Evolutionary conservation across 2,797 vertebrate species (phyloP).

Genomic region (Pelochelys cantorii): DNA sequence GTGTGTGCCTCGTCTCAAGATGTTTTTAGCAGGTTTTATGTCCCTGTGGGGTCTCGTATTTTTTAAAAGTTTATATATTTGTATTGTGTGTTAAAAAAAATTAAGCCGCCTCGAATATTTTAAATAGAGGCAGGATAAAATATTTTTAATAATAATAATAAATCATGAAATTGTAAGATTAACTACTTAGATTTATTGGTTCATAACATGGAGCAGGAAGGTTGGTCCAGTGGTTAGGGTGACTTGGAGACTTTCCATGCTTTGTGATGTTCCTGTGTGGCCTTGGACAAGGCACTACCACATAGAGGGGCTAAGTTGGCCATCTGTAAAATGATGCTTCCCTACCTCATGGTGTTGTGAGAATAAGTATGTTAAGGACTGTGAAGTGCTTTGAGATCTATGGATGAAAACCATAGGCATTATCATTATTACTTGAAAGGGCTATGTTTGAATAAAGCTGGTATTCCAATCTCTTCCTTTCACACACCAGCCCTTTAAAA

Average conservation of each 20-base stretch:
- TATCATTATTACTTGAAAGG: constrained; percentile 22
- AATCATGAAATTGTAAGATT: no score
- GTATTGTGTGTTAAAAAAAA: no score
- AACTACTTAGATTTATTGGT: background rate
- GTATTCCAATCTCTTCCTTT: no score
- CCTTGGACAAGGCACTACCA: background rate
- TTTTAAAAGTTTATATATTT: no score
- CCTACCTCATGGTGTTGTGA: background rate
- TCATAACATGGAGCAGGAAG: background rate
- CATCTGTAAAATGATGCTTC: background rate
- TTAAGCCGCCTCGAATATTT: no score
- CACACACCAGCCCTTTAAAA: background rate
- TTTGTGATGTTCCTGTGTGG: background rate
- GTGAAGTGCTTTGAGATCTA: background rate
- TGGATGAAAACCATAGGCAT: background rate
- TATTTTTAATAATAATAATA: no score
- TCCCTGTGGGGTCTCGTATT: no score
- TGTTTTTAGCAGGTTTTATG: no score
- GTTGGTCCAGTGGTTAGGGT: background rate
- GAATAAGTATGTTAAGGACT: background rate
- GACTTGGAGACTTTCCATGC: background rate
- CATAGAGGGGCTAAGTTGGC: background rate
- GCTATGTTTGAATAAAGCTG: constrained; percentile 55
- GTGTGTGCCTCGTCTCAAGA: no score
- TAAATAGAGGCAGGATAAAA: no score